A percentile compares a stretch with the other conserved stretches of the same genome.
Evolutionary conservation across 35 echinoderm and acorn worm species (phyloP).

Genomic region (Lytechinus variegatus): DNA sequence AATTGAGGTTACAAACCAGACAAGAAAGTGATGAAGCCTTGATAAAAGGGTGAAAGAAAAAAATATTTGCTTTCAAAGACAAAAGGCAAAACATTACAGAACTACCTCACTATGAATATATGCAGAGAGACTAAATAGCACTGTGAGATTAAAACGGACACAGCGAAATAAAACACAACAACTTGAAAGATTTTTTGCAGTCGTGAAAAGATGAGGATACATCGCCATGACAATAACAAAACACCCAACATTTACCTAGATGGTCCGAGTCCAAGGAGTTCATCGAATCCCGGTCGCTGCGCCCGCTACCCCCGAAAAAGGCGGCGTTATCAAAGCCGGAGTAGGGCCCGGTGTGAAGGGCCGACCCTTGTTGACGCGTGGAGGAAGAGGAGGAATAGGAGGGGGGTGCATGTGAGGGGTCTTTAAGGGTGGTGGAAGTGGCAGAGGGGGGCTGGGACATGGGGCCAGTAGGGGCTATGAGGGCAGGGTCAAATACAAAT

Average conservation of each 20-base stretch:
- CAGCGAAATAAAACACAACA: background rate
- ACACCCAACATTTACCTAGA: slow-evolving; percentile 14
- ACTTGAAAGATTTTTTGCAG: background rate
- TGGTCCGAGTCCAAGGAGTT: background rate
- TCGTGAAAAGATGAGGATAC: background rate
- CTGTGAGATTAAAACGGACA: background rate
- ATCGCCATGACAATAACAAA: background rate
- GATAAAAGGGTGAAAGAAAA: background rate
- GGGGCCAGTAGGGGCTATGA: slow-evolving; percentile 7
- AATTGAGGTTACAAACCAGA: background rate
- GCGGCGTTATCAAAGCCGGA: slow-evolving; percentile 16
- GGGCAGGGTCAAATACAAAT: background rate
- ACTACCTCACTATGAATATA: background rate
- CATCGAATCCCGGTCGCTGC: slow-evolving; percentile 24
- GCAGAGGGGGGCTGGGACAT: background rate
- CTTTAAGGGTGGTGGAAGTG: slow-evolving; percentile 19
- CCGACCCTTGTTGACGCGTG: background rate
- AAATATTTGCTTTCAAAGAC: background rate
- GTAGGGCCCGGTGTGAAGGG: background rate
- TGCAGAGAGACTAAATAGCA: background rate
- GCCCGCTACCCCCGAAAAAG: slow-evolving; percentile 10
- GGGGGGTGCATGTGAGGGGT: background rate
- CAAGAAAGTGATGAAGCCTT: background rate
- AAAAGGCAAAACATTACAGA: background rate
- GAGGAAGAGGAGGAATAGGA: background rate